Base-by-base conservation (phyloP, 2,797 vertebrate species). In the Enteromius fasciolatus region DNA sequence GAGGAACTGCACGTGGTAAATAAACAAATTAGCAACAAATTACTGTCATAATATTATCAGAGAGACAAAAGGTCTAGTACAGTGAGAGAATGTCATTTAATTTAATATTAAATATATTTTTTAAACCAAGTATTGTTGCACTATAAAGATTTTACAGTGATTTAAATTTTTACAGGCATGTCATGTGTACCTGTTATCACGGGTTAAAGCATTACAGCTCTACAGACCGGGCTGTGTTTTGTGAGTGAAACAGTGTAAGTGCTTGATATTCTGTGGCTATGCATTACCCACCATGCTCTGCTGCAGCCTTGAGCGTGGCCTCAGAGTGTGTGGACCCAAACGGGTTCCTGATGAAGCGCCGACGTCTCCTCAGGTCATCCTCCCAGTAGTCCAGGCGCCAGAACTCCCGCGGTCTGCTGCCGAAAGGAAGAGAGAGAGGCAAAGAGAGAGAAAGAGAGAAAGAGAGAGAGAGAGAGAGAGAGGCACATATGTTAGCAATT, bases 331-430 rank as follows among this genome's bases (percentile, higher is more conserved):
- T 95, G 86, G 97, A 99, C 95, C 98, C 98, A 68, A 96, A 96
- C 91, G 96, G 96, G 96, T 99, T 99, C 89, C 95, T 97, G 93
- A 98, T 94, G 94, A 99, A 98, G 92, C 98, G 97, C 86, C 96
- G 95, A 90, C 98, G 97, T 94, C 98, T 96, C 95, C 98, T 96
- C 96, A 99, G 96, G 96, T 99, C 97, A 95, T 99, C 98, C 94
- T 99, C 98, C 98, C 98, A 99, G 96, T 97, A 98, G 97, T 99
- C 98, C 92, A 99, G 97, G 96, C 98, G 97, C 98, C 98, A 99
- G 96, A 98, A 99, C 95, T 97, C 97, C 96, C 95, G 96, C 91
- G 97, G 97, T 94, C 97, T 96, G 95, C 96, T 97, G 96, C 95
- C 96, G 92, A 92, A 93, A 96, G 95, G 96, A 93, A 96, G 95